These are phyloP conservation scores for Urocynchramus pylzowi DNA, from an alignment of 2,113 vertebrate genomes.

Conservation along the genomic window DNA sequence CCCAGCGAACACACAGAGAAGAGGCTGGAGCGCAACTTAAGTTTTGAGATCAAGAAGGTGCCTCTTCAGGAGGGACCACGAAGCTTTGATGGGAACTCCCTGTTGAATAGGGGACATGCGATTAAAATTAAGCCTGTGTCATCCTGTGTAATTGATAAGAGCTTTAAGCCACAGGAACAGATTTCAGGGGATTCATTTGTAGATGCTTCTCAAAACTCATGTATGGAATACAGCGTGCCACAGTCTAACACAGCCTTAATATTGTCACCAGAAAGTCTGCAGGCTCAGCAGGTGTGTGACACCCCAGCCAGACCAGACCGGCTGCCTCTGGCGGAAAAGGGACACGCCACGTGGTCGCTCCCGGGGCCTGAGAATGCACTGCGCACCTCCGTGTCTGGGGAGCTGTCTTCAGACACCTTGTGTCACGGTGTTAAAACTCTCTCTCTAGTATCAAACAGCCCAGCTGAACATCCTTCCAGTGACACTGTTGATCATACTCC, in stretches of 20 bases:
- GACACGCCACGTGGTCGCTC: conserved; percentile 74
- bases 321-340: conserved; percentile 83
- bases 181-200: conserved; percentile 79
- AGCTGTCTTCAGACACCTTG: conserved; percentile 27
- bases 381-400: background rate
- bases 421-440: conserved; percentile 53
- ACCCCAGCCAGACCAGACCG: conserved; percentile 82
- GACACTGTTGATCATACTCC: conserved; percentile 31
- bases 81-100: conserved; percentile 86
- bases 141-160: conserved; percentile 64
- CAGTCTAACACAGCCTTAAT: conserved; percentile 44
- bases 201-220: conserved; percentile 65
- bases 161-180: conserved; percentile 67
- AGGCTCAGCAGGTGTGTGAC: conserved; percentile 53
- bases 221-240: conserved; percentile 58
- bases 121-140: conserved; percentile 82
- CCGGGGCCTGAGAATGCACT: conserved; percentile 69
- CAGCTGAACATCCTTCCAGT: conserved; percentile 22
- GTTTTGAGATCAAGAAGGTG: conserved; percentile 95
- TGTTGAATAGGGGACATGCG: conserved; percentile 84
- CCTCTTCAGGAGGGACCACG: conserved; percentile 91
- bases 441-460: conserved; percentile 51
- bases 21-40: conserved; percentile 86
- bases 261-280: conserved; percentile 28
- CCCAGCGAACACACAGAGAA: conserved; percentile 71